Percentiles rank a stretch among this genome's conserved stretches.
These are phyloP conservation scores for Drosophila tristis DNA, from an alignment of 1,140 invertebrate species.

Conservation along the genomic window DNA sequence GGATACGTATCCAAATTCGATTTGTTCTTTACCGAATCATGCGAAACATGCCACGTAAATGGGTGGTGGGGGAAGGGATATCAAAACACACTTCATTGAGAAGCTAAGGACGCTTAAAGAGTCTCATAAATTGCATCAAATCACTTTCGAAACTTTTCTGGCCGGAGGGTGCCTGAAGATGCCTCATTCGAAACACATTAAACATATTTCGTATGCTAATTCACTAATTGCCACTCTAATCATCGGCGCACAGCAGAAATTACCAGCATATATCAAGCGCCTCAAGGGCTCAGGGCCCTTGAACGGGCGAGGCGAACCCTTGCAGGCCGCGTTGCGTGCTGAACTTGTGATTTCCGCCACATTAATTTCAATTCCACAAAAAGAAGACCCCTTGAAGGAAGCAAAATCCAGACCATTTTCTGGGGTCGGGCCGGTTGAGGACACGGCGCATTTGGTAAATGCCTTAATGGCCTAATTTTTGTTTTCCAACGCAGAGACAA, in stretches of 20 bases:
- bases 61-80: not conserved
- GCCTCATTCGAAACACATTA: slow-evolving; percentile 40
- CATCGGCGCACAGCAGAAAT: slow-evolving; percentile 64
- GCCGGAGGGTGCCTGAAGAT: not conserved
- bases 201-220: slow-evolving; percentile 61
- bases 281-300: slow-evolving; percentile 49
- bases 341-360: slow-evolving; percentile 81
- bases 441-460: slow-evolving; percentile 81
- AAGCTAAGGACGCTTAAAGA: not conserved
- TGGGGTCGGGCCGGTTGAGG: slow-evolving; percentile 56
- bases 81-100: not conserved
- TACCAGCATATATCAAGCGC: slow-evolving; percentile 73
- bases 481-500: slow-evolving; percentile 58
- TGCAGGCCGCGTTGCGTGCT: slow-evolving; percentile 68
- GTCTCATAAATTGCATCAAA: no score
- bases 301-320: slow-evolving; percentile 46
- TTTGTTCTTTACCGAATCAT: slow-evolving; percentile 20
- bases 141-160: not conserved
- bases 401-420: slow-evolving; percentile 19
- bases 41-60: not conserved
- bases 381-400: slow-evolving; percentile 44
- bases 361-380: slow-evolving; percentile 80
- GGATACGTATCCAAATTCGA: slow-evolving; percentile 17
- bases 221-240: slow-evolving; percentile 74
- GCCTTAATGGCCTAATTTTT: slow-evolving; percentile 82